Evolutionary conservation across 2,113 vertebrate genomes (phyloP).

Genomic region (Sinocyclocheilus anshuiensis): DNA sequence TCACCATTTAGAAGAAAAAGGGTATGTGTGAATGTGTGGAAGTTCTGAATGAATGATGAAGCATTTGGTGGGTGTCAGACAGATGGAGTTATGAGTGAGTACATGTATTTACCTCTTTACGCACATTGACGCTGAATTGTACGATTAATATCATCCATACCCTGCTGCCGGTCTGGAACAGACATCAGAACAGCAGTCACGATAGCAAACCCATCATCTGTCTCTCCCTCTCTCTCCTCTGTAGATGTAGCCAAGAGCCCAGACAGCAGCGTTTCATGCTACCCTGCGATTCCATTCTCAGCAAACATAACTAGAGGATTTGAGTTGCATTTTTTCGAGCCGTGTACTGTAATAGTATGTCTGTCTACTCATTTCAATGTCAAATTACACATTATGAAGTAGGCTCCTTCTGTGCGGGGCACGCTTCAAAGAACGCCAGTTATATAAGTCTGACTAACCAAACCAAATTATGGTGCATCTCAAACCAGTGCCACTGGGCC

Average conservation of each 20-base stretch:
- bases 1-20: slow-evolving; percentile 1
- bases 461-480: slow-evolving; percentile 34
- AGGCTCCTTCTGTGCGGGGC: not conserved
- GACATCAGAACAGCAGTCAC: slow-evolving; percentile 33
- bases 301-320: slow-evolving; percentile 36
- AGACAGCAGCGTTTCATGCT: slow-evolving; percentile 29
- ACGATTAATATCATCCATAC: slow-evolving; percentile 12
- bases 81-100: slow-evolving; percentile 30
- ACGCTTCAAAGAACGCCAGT: slow-evolving; percentile 33
- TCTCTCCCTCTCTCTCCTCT: not conserved
- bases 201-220: slow-evolving; percentile 37
- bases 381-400: slow-evolving; percentile 44
- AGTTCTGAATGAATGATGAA: slow-evolving; percentile 16
- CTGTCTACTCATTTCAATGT: slow-evolving; percentile 42
- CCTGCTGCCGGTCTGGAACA: slow-evolving; percentile 8
- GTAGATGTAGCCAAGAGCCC: slow-evolving; percentile 17
- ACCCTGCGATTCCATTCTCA: not conserved
- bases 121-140: slow-evolving; percentile 1
- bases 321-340: slow-evolving; percentile 25
- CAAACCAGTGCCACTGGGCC: slow-evolving; percentile 29
- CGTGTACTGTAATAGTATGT: slow-evolving; percentile 39
- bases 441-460: slow-evolving; percentile 41
- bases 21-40: slow-evolving; percentile 5
- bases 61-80: slow-evolving; percentile 29
- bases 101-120: slow-evolving; percentile 11